Percentiles rank a stretch among this genome's conserved stretches.
phyloP scores from a whole-genome alignment of 1,140 invertebrate genomes.

The Lanistes nyassanus region DNA sequence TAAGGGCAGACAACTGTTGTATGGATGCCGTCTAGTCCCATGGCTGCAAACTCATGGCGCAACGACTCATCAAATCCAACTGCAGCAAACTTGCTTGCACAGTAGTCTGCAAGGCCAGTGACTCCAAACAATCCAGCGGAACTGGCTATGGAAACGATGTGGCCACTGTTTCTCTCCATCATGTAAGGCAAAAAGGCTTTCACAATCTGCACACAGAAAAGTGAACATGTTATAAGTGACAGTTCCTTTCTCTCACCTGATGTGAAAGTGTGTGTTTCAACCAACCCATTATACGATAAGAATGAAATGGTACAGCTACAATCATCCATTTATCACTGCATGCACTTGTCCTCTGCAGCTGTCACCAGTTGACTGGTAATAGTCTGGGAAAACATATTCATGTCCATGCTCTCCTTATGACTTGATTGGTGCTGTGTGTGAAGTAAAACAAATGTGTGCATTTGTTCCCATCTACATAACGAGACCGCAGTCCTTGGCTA shows the following conservation, averaged over 20 bases:
- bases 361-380: neutral
- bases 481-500: too few relatives aligned
- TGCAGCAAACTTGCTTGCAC: conserved; percentile 92
- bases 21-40: conserved; percentile 75
- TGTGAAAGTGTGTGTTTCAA: neutral
- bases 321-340: neutral
- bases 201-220: conserved; percentile 67
- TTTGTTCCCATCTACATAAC: too few relatives aligned
- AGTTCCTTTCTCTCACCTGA: neutral
- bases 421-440: too few relatives aligned
- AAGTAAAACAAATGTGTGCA: too few relatives aligned
- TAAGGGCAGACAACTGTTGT: conserved; percentile 95
- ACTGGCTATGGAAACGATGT: conserved; percentile 95
- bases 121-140: conserved; percentile 79
- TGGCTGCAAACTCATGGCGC: conserved; percentile 50
- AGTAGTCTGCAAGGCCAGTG: conserved; percentile 90
- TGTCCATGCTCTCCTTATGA: neutral
- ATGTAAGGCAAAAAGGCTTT: conserved; percentile 85
- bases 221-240: neutral
- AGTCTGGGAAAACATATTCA: neutral
- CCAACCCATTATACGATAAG: neutral
- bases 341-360: neutral
- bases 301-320: neutral
- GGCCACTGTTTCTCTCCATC: conserved; percentile 82
- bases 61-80: conserved; percentile 88